phyloP scores from a whole-genome alignment of 2,113 vertebrate species.

The Tonatia bakeri region DNA sequence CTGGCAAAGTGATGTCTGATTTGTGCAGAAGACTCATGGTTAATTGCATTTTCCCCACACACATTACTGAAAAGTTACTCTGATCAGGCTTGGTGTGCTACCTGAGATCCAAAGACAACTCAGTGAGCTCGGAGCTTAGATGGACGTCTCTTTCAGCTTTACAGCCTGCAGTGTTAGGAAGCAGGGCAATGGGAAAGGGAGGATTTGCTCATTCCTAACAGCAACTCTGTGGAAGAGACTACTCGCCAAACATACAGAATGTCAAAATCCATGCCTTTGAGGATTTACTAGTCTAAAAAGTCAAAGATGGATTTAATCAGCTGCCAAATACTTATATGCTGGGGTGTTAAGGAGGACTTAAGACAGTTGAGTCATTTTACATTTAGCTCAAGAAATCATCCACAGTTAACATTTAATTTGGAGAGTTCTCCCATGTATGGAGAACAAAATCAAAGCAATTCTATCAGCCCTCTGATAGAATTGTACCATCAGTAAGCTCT shows the following conservation, averaged over 20 bases:
- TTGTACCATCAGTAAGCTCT: background rate
- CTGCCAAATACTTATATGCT: background rate
- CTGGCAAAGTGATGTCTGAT: slow-evolving; percentile 14
- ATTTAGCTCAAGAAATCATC: background rate
- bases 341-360: background rate
- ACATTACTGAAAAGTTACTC: background rate
- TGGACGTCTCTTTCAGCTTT: background rate
- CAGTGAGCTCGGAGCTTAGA: background rate
- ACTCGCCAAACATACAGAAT: background rate
- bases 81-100: background rate
- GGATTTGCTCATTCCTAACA: background rate
- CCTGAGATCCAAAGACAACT: slow-evolving; percentile 1
- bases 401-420: background rate
- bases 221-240: background rate
- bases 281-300: background rate
- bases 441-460: background rate
- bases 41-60: background rate
- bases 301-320: background rate
- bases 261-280: background rate
- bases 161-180: background rate
- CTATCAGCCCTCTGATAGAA: background rate
- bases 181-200: background rate
- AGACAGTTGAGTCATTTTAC: background rate
- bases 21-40: background rate
- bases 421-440: background rate